These are phyloP conservation scores for Alexandromys fortis DNA, from an alignment of 2,113 vertebrate species.

Conservation along the genomic window DNA sequence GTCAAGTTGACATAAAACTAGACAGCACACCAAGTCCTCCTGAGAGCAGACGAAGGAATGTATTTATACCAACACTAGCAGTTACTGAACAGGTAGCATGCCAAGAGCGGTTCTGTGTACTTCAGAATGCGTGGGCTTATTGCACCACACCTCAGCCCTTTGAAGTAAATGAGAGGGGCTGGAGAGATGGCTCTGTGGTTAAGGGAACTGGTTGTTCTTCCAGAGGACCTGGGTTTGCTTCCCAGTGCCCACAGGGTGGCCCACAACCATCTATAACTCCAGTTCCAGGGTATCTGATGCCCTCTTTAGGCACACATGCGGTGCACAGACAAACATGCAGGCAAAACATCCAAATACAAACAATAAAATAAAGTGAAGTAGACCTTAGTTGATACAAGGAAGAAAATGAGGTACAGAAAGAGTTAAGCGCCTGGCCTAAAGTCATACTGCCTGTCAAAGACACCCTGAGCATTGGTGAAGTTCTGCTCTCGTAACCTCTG, in stretches of 20 bases:
- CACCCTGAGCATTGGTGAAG: background rate
- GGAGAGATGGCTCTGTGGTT: background rate
- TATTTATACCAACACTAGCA: background rate
- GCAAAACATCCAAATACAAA: background rate
- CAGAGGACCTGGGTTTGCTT: background rate
- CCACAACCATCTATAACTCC: background rate
- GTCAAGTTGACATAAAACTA: background rate
- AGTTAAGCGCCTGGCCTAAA: background rate
- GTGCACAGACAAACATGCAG: background rate
- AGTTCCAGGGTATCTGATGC: background rate
- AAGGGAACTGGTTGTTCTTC: background rate
- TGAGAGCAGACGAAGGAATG: background rate
- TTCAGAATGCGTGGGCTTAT: background rate
- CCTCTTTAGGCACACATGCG: background rate
- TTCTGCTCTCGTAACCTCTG: background rate
- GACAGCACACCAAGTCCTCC: background rate
- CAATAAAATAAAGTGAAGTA: background rate
- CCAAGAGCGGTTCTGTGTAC: background rate
- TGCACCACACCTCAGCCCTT: background rate
- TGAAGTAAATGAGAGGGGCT: background rate
- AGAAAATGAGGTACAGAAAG: background rate
- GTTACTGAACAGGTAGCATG: background rate
- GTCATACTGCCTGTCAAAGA: background rate
- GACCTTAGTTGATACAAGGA: background rate
- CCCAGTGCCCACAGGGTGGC: background rate